Evolutionary conservation across 2,797 vertebrate genomes (phyloP), one percentile per base, ranked within the genome.

Genomic region (Crocidura indochinensis): DNA sequence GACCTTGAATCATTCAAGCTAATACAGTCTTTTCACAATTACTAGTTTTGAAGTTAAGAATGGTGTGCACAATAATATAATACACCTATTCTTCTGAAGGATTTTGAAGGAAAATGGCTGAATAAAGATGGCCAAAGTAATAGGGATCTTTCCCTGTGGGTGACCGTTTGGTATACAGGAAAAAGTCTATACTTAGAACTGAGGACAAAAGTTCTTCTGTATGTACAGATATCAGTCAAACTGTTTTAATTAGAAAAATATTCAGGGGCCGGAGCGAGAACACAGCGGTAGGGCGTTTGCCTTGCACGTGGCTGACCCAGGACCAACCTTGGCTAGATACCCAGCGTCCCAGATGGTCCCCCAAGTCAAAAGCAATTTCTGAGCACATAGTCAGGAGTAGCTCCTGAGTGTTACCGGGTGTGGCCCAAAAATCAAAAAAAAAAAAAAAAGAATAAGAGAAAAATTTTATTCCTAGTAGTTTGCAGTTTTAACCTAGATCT

Each of bases 401-500:
- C 38, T 38, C 38, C 38, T 38, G 38, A 38, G 38, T 5, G 38
- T 38, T 5, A 38, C 38, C 5, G 38, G 38, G 38, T 38, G 38
- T 38, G 38, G 38, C 38, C 38, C 38, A 38, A 38, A 38, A 38
- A 38, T 38, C n/a, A n/a, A n/a, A n/a, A 38, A 38, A 38, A 38
- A 38, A 38, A 38, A 38, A 38, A 38, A 38, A 14, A 19, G 53
- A 56, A 19, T 56, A 19, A 56, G 14, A 10, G 94, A 29, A 12
- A 29, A 27, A 44, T 90, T 83, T 94, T 38, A 31, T 88, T 94
- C 27, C 38, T 92, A 51, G 93, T 51, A 94, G 15, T 77, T 77
- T 93, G 93, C 56, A 94, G 15, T 77, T 77, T 93, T 1, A 5
- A 60, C 73, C 62, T 90, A 84, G 95, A 91, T 65, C 71, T 47